Evolutionary conservation across 2,113 vertebrate species (phyloP), one percentile per base, ranked within the genome.

Genomic region (Bos indicus): DNA sequence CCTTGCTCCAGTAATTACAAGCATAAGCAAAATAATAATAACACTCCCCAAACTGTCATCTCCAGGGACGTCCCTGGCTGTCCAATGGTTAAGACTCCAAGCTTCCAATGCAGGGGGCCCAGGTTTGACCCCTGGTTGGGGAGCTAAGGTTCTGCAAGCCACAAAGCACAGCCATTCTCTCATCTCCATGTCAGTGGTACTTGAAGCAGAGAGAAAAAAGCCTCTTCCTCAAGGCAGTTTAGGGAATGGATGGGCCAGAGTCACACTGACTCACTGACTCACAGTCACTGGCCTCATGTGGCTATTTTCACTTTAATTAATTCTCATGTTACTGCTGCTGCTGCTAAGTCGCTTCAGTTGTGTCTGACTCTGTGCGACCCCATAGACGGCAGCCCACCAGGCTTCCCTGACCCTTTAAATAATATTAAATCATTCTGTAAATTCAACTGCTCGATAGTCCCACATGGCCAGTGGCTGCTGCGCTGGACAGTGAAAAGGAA

Each of bases 401-500:
- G 43, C 43, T 46, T 7, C 43, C 43, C 43, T 1, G 43, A 7
- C 43, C 43, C 6, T 43, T 43, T 28, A 15, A 40, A 25, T 5
- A 43, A 46, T 26, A 23, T 16, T 17, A 52, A 33, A 62, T 14
- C 71, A 33, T 43, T 25, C 2, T 7, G 2, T 3, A 57, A 56
- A 82, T 33, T 67, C 23, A 30, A 2, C 33, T 10, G 48, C 83
- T n/a, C 3, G 2, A 0, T 5, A 19, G 36, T 74, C 46, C 7
- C 33, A 3, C 3, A 26, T 2, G 71, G 28, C 36, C 48, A 43
- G 48, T 23, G 36, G 54, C 56, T 16, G 8, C 60, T 1, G 0
- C 0, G 0, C 43, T 40, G 5, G 48, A 15, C 3, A 7, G 15
- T 30, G 25, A 12, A 6, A 13, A 6, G 7, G 7, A 5, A 48